Conservation (phyloP, 1,140 invertebrate species). For the Cataglyphis hispanica region DNA sequence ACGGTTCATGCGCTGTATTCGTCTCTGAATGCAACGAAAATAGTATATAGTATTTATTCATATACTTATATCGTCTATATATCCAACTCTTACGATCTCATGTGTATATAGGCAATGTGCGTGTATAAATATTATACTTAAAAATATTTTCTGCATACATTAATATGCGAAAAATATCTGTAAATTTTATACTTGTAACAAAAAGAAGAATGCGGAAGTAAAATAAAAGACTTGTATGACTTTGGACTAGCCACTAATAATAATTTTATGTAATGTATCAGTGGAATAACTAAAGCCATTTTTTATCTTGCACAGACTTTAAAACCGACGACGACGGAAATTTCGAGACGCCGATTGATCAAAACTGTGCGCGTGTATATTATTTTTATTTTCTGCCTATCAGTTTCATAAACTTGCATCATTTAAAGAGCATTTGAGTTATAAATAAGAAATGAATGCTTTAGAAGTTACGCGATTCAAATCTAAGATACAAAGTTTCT, state of each 20-base stretch:
- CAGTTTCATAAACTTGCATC: neutral
- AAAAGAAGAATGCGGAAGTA: neutral
- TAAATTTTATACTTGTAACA: neutral
- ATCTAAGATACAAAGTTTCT: neutral
- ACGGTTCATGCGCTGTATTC: conserved; percentile 66
- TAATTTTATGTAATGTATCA: conserved; percentile 25
- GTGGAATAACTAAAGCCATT: conserved; percentile 81
- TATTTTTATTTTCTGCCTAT: neutral
- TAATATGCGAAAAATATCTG: neutral
- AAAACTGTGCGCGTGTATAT: conserved; percentile 81
- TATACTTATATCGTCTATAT: no score
- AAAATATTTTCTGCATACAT: no score
- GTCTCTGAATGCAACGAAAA: conserved; percentile 1
- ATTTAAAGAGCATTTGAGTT: neutral
- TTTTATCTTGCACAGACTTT: conserved; percentile 82
- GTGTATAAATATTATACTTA: no score
- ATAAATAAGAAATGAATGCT: neutral
- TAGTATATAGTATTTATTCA: neutral
- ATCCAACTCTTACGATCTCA: no score
- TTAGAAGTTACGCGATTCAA: neutral
- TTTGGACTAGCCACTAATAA: conserved; percentile 76
- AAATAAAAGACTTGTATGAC: conserved; percentile 70
- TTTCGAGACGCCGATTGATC: conserved; percentile 78
- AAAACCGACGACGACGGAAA: conserved; percentile 75
- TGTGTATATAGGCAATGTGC: no score